phyloP scores from a whole-genome alignment of 2,797 vertebrate genomes.

The Iguana delicatissima region DNA sequence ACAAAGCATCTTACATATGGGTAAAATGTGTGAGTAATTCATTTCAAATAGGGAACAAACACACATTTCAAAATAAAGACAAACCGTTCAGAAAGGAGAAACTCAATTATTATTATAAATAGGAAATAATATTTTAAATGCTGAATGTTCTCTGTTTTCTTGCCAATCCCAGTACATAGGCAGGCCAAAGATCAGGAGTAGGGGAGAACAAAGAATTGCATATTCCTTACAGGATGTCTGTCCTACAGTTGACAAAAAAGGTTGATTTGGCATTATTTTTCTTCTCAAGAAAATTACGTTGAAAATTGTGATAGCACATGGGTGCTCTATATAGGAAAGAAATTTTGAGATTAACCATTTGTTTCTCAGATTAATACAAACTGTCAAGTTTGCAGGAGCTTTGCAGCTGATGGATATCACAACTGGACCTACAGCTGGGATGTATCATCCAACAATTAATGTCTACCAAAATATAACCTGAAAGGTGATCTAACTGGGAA shows the following conservation, averaged over 20 bases:
- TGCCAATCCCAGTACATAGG: background rate
- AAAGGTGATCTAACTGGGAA: background rate
- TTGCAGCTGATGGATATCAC: background rate
- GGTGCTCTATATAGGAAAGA: background rate
- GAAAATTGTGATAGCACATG: background rate
- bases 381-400: background rate
- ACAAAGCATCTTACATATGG: background rate
- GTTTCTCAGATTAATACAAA: conserved; percentile 3
- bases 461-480: background rate
- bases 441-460: background rate
- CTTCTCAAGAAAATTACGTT: background rate
- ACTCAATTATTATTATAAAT: background rate
- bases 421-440: background rate
- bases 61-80: background rate
- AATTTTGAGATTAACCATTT: background rate
- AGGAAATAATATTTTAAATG: background rate
- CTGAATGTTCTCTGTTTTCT: background rate
- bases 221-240: background rate
- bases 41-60: background rate
- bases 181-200: background rate
- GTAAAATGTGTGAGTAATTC: no score
- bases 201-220: background rate
- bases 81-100: background rate
- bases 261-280: background rate
- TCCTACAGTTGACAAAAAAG: background rate